Evolutionary conservation across 1,140 invertebrate species (phyloP), one percentile per base, ranked within the genome.

Genomic region (Heterodera schachtii): DNA sequence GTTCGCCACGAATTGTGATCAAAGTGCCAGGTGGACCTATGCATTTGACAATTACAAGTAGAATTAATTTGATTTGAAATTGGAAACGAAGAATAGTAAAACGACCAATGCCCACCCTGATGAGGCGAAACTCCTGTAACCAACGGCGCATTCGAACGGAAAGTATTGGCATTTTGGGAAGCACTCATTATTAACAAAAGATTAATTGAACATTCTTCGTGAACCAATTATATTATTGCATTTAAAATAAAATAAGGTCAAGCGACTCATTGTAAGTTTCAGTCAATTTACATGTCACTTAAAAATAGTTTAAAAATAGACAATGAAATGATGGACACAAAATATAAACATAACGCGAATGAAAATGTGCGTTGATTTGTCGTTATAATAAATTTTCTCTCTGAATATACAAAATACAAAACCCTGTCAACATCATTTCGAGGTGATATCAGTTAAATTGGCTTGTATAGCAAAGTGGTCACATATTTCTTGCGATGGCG

Each of bases 401-500:
- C 69, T 5, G 69, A 71, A 46, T 41, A 43, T 46, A 71, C 69
- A 71, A 71, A 46, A 71, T 71, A 11, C 19, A 71, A 71, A 71
- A 46, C 69, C 16, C 19, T 5, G 57, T 64, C 16, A 64, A 16
- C 52, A 16, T 64, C 19, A 5, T 64, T 19, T 64, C 5, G 16
- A 13, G n/a, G 13, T 7, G 19, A 11, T 41, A 46, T 7, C 9
- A 41, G 57, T 81, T 66, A 80, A 81, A 89, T 90, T 16, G 97
- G 97, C 91, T 98, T 98, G 91, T 99, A 99, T 0, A 99, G 92
- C n/a, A 98, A 91, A 5, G 97, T 98, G 8, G 97, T 99, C 11
- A 99, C 97, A 92, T 98, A 99, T 93, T 99, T 99, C 92, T 98
- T 98, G 74, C 96, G 93, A 91, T 98, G 98, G 82, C 97, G 84